Evolutionary conservation across 2,888 invertebrate genomes (phyloP).

Genomic region (Pedicia rivosa): DNA sequence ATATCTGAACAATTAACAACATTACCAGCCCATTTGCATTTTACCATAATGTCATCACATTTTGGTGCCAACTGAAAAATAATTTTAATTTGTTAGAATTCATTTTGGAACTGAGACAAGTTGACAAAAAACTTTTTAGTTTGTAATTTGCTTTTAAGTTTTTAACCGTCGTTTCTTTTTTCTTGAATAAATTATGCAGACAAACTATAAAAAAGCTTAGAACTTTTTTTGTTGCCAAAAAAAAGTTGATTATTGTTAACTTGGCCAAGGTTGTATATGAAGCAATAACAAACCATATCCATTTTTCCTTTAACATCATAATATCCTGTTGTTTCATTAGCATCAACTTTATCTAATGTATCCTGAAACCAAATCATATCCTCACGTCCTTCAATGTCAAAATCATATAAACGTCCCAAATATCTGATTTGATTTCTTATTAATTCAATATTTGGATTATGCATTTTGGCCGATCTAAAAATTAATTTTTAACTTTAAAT

Average conservation of each 20-base stretch:
- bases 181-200: too few species aligned
- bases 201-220: too few species aligned
- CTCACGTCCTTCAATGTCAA: slow-evolving; percentile 11
- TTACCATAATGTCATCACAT: slow-evolving; percentile 34
- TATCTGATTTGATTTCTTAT: slow-evolving; percentile 8
- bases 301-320: slow-evolving; percentile 19
- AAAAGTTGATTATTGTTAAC: too few species aligned
- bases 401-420: slow-evolving; percentile 15
- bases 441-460: too few species aligned
- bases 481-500: too few species aligned
- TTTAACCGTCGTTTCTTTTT: too few species aligned
- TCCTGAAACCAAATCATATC: slow-evolving; percentile 16
- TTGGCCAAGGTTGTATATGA: too few species aligned
- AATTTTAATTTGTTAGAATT: background rate
- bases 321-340: slow-evolving; percentile 15
- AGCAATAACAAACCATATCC: slow-evolving; percentile 11
- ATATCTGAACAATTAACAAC: slow-evolving; percentile 27
- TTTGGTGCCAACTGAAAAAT: slow-evolving; percentile 21
- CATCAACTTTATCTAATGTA: slow-evolving; percentile 15
- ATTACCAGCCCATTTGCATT: slow-evolving; percentile 33
- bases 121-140: too few species aligned
- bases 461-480: too few species aligned
- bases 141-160: background rate
- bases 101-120: too few species aligned
- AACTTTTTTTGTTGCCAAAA: too few species aligned